A percentile compares a stretch with the other conserved stretches of the same genome.
Evolutionary conservation across 2,797 vertebrate genomes (phyloP).

Genomic region (Pelobates cultripes): DNA sequence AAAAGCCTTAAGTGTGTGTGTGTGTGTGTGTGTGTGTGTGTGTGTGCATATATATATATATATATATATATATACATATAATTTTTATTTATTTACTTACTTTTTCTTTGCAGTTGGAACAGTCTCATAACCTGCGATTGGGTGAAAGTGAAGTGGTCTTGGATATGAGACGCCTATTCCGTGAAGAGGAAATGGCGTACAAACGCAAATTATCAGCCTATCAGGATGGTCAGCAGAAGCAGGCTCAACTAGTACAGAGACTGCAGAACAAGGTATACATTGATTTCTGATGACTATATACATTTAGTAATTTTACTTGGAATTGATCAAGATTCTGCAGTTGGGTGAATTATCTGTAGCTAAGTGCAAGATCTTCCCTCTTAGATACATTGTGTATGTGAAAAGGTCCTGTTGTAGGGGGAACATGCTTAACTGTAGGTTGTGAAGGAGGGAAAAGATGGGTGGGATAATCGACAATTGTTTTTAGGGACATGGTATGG

Average conservation of each 20-base stretch:
- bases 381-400: neutral
- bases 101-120: constrained; percentile 67
- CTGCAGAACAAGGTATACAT: constrained; percentile 77
- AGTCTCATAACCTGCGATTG: constrained; percentile 18
- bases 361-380: no score
- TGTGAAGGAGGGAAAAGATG: neutral
- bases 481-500: no score
- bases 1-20: no score
- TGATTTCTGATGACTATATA: neutral
- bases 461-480: no score
- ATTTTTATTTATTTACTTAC: neutral
- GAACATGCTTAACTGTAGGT: neutral
- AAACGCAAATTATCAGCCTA: constrained; percentile 74
- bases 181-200: constrained; percentile 69
- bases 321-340: neutral
- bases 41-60: no score
- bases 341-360: no score
- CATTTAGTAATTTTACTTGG: neutral
- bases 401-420: neutral
- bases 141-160: constrained; percentile 48
- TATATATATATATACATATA: no score
- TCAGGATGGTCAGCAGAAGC: constrained; percentile 80
- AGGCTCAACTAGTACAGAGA: constrained; percentile 80
- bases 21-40: no score
- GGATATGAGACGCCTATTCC: constrained; percentile 61